Evolutionary conservation across 1,140 invertebrate genomes (phyloP), one percentile per base, ranked within the genome.

Genomic region (Temnothorax nylanderi): DNA sequence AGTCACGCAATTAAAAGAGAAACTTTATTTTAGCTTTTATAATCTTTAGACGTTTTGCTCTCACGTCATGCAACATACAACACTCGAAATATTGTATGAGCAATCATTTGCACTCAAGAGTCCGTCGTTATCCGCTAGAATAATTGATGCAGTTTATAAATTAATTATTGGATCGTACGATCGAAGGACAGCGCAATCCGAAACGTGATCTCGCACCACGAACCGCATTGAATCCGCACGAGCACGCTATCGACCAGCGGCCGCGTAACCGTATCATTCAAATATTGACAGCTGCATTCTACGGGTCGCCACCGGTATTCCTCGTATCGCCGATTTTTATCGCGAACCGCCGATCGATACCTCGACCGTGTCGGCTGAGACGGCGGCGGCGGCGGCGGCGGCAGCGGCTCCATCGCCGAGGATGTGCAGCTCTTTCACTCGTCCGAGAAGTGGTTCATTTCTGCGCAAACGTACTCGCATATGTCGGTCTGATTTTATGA

Each of bases 201-300:
- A 69, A 69, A 41, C 78, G 65, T 71, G 78, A 71, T 81, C 49
- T 81, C 49, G 77, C 65, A n/a, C 47, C 47, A 34, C 47, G 78
- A 54, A 71, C 65, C 47, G 64, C 77, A 54, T 56, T 34, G 78
- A 81, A 71, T 81, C 49, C 34, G 78, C 64, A 60, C 65, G 62
- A 47, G 77, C 34, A n/a, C 47, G 8, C 65, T 58, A 82, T 82
- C 78, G 78, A 82, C 37, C 78, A 56, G 58, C 78, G 65, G 49
- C 78, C 34, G 13, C 51, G 26, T 82, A 82, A 72, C 78, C 78
- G 37, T 82, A 82, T 82, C 65, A 72, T 72, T 82, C 78, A 58
- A 82, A 82, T 82, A 82, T 82, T 82, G 78, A 82, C 78, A 71
- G 65, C 37, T 58, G 78, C 78, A 72, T 82, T 82, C 65, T 82